Conservation (phyloP, 1,140 invertebrate species). For the Musca domestica region DNA sequence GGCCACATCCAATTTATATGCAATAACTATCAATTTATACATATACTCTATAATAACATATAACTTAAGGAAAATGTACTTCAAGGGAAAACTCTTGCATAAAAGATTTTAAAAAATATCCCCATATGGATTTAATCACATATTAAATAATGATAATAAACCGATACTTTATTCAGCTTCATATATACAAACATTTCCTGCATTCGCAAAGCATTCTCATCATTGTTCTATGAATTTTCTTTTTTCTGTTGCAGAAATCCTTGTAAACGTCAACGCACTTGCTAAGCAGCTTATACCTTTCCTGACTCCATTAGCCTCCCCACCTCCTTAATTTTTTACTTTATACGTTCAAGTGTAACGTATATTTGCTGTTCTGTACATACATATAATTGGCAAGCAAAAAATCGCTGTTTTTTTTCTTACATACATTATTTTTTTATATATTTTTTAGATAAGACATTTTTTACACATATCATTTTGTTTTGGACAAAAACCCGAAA, state of each 20-base stretch:
- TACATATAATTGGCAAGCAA: too few relatives aligned
- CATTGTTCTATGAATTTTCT: constrained; percentile 18
- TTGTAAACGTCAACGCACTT: constrained; percentile 28
- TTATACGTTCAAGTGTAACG: too few relatives aligned
- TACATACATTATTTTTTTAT: neutral
- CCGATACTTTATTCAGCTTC: neutral
- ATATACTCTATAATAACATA: neutral
- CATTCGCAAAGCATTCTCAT: neutral
- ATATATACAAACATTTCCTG: neutral
- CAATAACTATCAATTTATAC: neutral
- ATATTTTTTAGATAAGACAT: neutral
- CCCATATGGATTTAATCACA: neutral
- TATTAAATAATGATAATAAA: neutral
- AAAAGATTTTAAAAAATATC: neutral
- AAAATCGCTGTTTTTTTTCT: too few relatives aligned
- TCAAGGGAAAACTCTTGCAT: neutral
- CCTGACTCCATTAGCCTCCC: neutral
- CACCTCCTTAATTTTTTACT: too few relatives aligned
- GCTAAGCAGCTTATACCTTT: constrained; percentile 21
- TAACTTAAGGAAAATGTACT: constrained; percentile 2
- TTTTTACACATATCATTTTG: neutral
- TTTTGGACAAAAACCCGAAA: too few relatives aligned
- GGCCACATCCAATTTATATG: constrained; percentile 2
- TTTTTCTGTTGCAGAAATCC: constrained; percentile 27
- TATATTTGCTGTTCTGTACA: too few relatives aligned